A percentile compares a stretch with the other conserved stretches of the same genome.
Evolutionary conservation across 2,888 invertebrate genomes (phyloP).

Genomic region (Orthosia gothica): DNA sequence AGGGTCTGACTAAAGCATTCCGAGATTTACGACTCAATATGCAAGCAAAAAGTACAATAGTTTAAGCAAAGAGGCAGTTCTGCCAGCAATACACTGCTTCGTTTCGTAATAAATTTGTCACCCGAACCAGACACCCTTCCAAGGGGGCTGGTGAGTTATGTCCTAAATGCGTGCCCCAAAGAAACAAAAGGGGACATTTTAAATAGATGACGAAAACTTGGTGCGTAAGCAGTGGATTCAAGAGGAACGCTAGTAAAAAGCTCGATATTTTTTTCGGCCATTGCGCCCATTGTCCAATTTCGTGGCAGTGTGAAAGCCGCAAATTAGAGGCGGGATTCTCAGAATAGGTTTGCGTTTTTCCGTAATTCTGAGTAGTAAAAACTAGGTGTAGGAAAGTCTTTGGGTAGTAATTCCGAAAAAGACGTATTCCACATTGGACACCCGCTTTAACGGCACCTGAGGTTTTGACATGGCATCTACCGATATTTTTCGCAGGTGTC

Average conservation of each 20-base stretch:
- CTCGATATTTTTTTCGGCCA: slow-evolving; percentile 14
- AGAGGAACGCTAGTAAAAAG: slow-evolving; percentile 28
- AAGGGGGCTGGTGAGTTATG: slow-evolving; percentile 66
- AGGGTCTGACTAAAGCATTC: slow-evolving; percentile 20
- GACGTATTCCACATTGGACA: too few relatives aligned
- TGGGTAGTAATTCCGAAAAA: slow-evolving; percentile 1
- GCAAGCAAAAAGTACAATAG: slow-evolving; percentile 48
- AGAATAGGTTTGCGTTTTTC: slow-evolving; percentile 17
- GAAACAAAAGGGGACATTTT: slow-evolving; percentile 60
- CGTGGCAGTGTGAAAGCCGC: slow-evolving; percentile 6
- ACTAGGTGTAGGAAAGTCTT: neutral
- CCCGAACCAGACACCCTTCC: slow-evolving; percentile 60
- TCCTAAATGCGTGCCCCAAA: slow-evolving; percentile 62
- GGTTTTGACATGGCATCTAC: too few relatives aligned
- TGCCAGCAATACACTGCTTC: slow-evolving; percentile 53
- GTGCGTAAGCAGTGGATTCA: slow-evolving; percentile 28
- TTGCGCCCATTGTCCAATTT: slow-evolving; percentile 10
- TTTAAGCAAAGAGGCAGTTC: slow-evolving; percentile 55
- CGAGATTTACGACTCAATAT: slow-evolving; percentile 51
- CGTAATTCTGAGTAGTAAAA: neutral
- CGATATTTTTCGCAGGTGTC: too few relatives aligned
- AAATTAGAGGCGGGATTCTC: slow-evolving; percentile 17
- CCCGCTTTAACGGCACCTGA: too few relatives aligned
- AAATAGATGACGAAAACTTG: slow-evolving; percentile 45
- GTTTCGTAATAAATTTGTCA: slow-evolving; percentile 69